Conservation (phyloP, 2,888 invertebrate genomes). For the Leptinotarsa tumamoca region DNA sequence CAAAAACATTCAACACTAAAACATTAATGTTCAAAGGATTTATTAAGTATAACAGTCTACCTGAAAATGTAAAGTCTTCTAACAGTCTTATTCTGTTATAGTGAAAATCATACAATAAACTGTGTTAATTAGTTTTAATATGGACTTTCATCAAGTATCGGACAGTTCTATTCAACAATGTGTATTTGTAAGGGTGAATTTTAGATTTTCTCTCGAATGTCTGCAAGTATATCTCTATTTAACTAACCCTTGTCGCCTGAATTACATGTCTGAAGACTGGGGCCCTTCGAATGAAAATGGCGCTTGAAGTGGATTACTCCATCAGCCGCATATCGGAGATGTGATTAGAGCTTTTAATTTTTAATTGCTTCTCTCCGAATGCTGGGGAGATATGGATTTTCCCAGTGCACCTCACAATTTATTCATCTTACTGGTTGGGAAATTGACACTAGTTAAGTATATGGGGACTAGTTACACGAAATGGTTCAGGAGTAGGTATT, state of each 20-base stretch:
- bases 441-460: neutral
- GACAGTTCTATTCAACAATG: too few relatives aligned
- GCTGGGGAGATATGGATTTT: constrained; percentile 7
- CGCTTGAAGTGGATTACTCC: constrained; percentile 17
- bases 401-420: neutral
- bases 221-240: neutral
- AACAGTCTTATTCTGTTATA: too few relatives aligned
- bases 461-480: too few relatives aligned
- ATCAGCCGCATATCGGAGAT: constrained; percentile 16
- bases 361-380: constrained; percentile 12
- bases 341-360: constrained; percentile 15
- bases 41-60: too few relatives aligned
- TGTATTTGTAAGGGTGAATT: neutral
- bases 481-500: too few relatives aligned
- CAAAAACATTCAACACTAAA: too few relatives aligned
- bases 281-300: neutral
- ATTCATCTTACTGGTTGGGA: neutral
- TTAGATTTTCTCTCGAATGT: neutral
- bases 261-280: neutral
- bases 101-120: too few relatives aligned
- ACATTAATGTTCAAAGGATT: too few relatives aligned
- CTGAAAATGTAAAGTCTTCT: too few relatives aligned
- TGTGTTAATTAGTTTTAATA: too few relatives aligned
- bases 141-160: too few relatives aligned
- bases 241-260: neutral